Base-by-base conservation (phyloP, 2,113 vertebrate species). In the Pseudolaguvia tuberculata region DNA sequence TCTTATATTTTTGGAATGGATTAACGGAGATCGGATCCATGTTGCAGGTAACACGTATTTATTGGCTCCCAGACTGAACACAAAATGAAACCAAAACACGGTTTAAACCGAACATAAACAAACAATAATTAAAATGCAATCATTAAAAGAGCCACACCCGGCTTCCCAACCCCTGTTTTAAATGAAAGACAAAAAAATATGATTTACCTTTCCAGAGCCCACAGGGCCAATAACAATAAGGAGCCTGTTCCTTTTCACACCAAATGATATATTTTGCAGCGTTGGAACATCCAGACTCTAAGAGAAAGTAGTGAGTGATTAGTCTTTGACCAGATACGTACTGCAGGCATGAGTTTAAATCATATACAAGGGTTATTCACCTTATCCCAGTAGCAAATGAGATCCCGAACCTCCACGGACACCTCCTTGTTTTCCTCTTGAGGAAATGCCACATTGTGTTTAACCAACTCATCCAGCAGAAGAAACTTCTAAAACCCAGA, bases 211-310 rank as follows among this genome's bases (percentile, higher is more conserved):
- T 87, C 96, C 95, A 76, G 95, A 92, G 70, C 95, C 96, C 66
- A 99, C 95, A 4, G 95, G 94, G 79, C 96, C 96, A 59, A 99
- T 92, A 77, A 99, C 92, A 77, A 91, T 93, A 77, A 99, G 3
- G 21, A 99, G 86, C 75, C 98, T 92, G 23, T 93, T 92, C 0
- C 86, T 88, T 78, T 88, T 91, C 81, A 94, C 91, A 61, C 91
- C 89, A 66, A 95, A 94, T 0, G 92, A 93, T 61, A 97, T 59
- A 0, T 90, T 89, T 70, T 93, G 89, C 58, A 98, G 89, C 3
- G 95, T 92, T 53, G 95, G 93, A 29, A 84, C 88, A 76, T 94
- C 94, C 17, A 85, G 84, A 20, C 62, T 84, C 95, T 98, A 67
- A 0, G 56, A 79, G 56, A 3, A 51, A 5, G n/a, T 9, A 29